Evolutionary conservation across 2,888 invertebrate genomes (phyloP), one percentile per base, ranked within the genome.

Genomic region (Drosophila rubida): DNA sequence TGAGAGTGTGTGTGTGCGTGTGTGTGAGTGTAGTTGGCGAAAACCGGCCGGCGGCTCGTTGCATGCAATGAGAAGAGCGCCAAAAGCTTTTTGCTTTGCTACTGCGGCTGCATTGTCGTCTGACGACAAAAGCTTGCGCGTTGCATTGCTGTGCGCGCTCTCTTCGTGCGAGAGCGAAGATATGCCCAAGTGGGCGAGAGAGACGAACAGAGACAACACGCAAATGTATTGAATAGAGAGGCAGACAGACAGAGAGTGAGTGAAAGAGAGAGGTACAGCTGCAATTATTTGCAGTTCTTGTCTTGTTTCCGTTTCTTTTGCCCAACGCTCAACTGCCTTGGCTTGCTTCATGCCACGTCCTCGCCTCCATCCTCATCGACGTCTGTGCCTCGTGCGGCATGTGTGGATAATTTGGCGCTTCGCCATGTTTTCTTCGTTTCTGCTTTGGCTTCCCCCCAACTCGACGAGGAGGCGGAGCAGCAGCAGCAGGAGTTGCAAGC

Each of bases 321-420:
- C 49, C 62, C 45, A 57, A 14, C 69, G 19, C 19, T 19, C 19
- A 19, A 19, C 19, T 63, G 70, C 63, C 60, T 64, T 64, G 54
- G 64, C 30, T 42, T 32, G 23, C 37, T 44, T 32, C 54, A 42
- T 57, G 61, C 42, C 55, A 42, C 54, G 4, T 8, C 27, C 27
- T 39, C 48, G 8, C 39, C 27, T 22, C 35, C 16, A 13, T 45
- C 49, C 37, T 42, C 49, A 13, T 41, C 37, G 32, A 22, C 39
- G 7, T 4, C 37, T 6, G 30, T 42, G 37, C 25, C 41, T 25
- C 39, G 22, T 63, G 65, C 60, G 57, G 70, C 78, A 85, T 89
- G 88, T 81, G 89, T 86, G 88, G 83, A 88, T 85, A 88, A 85
- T 89, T 90, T 89, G 89, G 90, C 89, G 90, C 90, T 85, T 88